Base-by-base conservation (phyloP, 2,888 invertebrate genomes). In the Drosophila mettleri region DNA sequence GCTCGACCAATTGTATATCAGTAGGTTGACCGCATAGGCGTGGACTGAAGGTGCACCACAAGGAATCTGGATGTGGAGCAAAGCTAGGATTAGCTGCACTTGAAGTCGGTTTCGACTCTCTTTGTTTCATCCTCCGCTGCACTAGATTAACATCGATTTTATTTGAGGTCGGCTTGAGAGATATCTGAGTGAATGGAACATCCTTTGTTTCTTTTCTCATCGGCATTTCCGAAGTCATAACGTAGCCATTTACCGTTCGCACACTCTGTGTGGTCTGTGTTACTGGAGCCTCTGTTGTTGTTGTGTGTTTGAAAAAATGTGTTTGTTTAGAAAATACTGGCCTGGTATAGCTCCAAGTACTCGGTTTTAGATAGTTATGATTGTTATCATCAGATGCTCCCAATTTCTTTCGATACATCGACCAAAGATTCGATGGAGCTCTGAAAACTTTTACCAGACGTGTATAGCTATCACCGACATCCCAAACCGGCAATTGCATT, bases 31-130 rank as follows among this genome's bases (percentile, higher is more conserved):
- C 49, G 18, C 66, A 66, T 7, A 55, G 33, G 9, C 43, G 41
- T 7, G 54, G 34, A 27, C 38, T 55, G 7, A 66, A 43, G 16
- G 24, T 20, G 33, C 65, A 66, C 12, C 62, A 3, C 14, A 66
- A 18, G 9, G 53, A 36, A 4, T 20, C 34, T 2, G 63, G 54
- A 51, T 63, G 33, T 3, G 64, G 49, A 8, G 33, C 9, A 1
- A 18, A 9, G 1, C 20, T 3, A 5, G n/a, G 27, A 0, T 20
- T 2, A 18, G 1, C 12, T 9, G n/a, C 9, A 38, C 8, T 22
- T 3, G 31, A 29, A 4, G n/a, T 43, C 4, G 12, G 5, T 24
- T 43, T 16, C 6, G 43, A 1, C 2, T 38, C 10, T 7, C 16
- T 6, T 2, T 16, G 1, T 9, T 4, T 29, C 9, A 10, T 12